Conservation (phyloP, 2,888 invertebrate genomes). For the Nebria salina region DNA sequence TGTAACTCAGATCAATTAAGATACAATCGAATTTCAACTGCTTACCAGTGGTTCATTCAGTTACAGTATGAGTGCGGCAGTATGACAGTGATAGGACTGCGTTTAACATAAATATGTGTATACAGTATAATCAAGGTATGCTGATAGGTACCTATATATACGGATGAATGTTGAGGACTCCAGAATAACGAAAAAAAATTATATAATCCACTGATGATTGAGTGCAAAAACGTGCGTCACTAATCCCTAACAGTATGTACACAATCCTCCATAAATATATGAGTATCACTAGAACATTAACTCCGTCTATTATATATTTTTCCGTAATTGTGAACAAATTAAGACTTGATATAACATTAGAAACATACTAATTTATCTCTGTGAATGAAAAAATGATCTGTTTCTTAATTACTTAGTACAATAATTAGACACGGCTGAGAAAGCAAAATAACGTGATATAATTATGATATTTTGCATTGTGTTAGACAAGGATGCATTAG, state of each 20-base stretch:
- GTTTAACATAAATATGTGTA: no score
- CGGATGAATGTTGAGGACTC: no score
- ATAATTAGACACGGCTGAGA: slow-evolving; percentile 25
- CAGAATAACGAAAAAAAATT: no score
- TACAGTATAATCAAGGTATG: no score
- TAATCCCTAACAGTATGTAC: neutral
- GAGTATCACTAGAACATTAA: neutral
- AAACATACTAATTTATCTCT: slow-evolving; percentile 32
- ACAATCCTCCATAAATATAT: neutral
- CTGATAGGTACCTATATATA: no score
- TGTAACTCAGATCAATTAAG: no score
- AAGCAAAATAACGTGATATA: slow-evolving; percentile 27
- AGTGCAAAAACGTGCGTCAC: no score
- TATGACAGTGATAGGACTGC: no score
- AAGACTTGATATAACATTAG: slow-evolving; percentile 6
- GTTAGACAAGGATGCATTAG: neutral
- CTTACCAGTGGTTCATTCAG: no score
- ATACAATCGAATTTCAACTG: no score
- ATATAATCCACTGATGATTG: no score
- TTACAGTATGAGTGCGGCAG: no score
- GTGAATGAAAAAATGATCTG: slow-evolving; percentile 28
- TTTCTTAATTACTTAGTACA: slow-evolving; percentile 24
- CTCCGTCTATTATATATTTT: neutral
- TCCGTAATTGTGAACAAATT: neutral
- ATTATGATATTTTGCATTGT: slow-evolving; percentile 12